A percentile compares a stretch with the other conserved stretches of the same genome.
Evolutionary conservation across 92 coral and sea anemone species (phyloP).

Genomic region (Paragorgia papillata): DNA sequence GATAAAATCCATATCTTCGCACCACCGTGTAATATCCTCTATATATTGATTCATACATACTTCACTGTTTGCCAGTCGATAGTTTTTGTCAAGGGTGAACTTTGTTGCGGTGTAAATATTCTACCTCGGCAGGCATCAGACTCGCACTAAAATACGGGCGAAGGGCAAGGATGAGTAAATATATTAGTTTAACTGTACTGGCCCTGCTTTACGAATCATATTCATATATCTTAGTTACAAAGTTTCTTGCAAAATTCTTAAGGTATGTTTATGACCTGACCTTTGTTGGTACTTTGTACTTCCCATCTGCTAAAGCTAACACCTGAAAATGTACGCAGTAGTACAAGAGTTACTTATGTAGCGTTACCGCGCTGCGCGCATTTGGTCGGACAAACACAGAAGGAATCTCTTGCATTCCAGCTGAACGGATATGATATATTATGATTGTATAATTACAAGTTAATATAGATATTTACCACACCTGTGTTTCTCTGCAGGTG

Average conservation of each 20-base stretch:
- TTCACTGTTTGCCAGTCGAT: slow-evolving; percentile 98
- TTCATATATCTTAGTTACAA: too few species aligned
- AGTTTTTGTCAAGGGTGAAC: slow-evolving; percentile 86
- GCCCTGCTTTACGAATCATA: too few species aligned
- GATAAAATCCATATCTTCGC: too few species aligned
- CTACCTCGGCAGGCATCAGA: slow-evolving; percentile 81
- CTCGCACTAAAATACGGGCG: slow-evolving; percentile 64
- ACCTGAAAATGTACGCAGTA: slow-evolving; percentile 54
- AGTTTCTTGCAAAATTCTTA: not conserved
- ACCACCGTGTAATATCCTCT: too few species aligned
- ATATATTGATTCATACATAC: slow-evolving; percentile 56
- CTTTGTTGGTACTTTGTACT: slow-evolving; percentile 86
- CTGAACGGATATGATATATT: too few species aligned
- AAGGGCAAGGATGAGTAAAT: too few species aligned
- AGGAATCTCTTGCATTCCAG: too few species aligned
- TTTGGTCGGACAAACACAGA: not conserved
- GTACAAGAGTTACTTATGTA: not conserved
- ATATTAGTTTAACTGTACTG: too few species aligned
- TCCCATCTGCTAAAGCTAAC: slow-evolving; percentile 79
- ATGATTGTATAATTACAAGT: too few species aligned
- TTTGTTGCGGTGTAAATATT: slow-evolving; percentile 81
- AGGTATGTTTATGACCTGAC: slow-evolving; percentile 43
- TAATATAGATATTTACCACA: too few species aligned
- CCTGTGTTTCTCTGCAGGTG: slow-evolving; percentile 81
- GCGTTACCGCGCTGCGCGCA: too few species aligned